A percentile compares a stretch with the other conserved stretches of the same genome.
phyloP scores from a whole-genome alignment of 1,140 invertebrate species.

The Zaprionus inermis region DNA sequence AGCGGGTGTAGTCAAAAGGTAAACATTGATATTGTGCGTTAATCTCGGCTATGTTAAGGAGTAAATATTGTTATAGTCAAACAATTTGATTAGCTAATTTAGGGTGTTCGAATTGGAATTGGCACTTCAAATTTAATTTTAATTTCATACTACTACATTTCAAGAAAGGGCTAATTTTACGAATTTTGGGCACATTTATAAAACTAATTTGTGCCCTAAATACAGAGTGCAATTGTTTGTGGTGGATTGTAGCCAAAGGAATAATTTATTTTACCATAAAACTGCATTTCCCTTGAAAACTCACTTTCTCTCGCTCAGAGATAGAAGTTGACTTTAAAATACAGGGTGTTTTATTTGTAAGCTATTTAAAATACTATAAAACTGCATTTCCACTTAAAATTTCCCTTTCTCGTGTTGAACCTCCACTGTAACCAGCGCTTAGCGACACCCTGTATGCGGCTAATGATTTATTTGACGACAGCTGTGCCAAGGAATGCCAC shows the following conservation, averaged over 20 bases:
- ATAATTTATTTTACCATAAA: too few relatives aligned
- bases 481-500: constrained; percentile 71
- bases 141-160: too few relatives aligned
- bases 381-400: background rate
- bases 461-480: constrained; percentile 78
- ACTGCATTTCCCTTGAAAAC: too few relatives aligned
- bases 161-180: too few relatives aligned
- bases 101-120: background rate
- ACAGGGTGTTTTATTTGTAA: background rate
- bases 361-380: background rate
- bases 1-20: background rate
- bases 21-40: background rate
- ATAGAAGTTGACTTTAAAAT: background rate
- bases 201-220: too few relatives aligned
- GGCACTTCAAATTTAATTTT: background rate
- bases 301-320: too few relatives aligned
- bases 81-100: background rate
- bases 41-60: background rate
- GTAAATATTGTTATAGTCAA: background rate
- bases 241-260: too few relatives aligned
- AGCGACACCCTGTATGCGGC: constrained; percentile 57
- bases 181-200: too few relatives aligned
- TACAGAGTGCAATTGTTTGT: too few relatives aligned
- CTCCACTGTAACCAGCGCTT: background rate
- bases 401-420: background rate